Base-by-base conservation (phyloP, 2,888 invertebrate species). In the Ophonus ardosiacus region DNA sequence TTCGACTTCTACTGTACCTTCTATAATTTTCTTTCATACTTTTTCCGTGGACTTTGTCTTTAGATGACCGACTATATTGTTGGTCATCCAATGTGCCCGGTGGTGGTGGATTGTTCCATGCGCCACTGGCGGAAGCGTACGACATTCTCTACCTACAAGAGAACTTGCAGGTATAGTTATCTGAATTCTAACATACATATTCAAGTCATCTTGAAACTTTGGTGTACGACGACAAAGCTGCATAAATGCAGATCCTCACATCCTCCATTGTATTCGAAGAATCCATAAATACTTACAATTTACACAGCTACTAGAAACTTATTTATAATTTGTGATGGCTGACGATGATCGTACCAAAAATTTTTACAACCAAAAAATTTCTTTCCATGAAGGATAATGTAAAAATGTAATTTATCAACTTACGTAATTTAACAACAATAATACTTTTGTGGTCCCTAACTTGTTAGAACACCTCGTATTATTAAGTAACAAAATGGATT, bases 161-260 rank as follows among this genome's bases (percentile, higher is more conserved):
- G 92, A 92, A 91, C 92, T 92, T 91, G 91, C 91, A 91, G 91
- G 91, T 91, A 91, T 91, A 92, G 88, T 91, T 90, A 91, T 90
- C 90, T 90, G 90, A 89, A 88, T 89, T 89, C 88, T 87, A 88
- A 87, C 86, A 87, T 86, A 88, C 85, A 76, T 80, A 57, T 80
- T 79, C 84, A 79, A 84, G 63, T 84, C 85, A 85, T 79, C 85
- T 85, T 85, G 85, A 71, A 57, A 74, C 57, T 83, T 84, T 78
- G 43, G 63, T 59, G 57, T 59, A 74, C 83, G 84, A 61, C 78
- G 82, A 38, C 38, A 59, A 43, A 59, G 84, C 84, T 78, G 84
- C 84, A 63, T 76, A 78, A 85, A 80, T 31, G 68, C 84, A 84
- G 79, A 84, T 84, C 79, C 79, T 85, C 59, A 51, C 79, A 71